Percentiles rank a stretch among this genome's conserved stretches.
Evolutionary conservation across 2,797 vertebrate species (phyloP).

Genomic region (Pseudomugil gertrudae): DNA sequence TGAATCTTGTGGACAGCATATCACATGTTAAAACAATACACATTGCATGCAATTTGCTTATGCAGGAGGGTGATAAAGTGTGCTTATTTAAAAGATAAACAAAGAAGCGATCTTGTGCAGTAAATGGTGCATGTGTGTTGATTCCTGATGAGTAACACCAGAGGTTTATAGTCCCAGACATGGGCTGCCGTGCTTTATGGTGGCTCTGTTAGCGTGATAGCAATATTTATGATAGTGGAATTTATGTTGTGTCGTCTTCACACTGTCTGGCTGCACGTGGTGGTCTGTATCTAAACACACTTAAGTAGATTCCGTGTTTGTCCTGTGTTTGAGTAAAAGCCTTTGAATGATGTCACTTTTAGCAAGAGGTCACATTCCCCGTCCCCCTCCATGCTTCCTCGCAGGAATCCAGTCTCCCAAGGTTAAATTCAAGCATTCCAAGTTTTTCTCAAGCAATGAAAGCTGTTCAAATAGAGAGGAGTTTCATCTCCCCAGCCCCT

Average conservation of each 20-base stretch:
- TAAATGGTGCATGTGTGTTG: conserved; percentile 79
- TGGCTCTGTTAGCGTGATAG: conserved; percentile 75
- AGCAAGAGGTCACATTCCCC: conserved; percentile 64
- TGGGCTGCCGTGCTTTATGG: conserved; percentile 75
- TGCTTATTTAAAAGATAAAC: conserved; percentile 84
- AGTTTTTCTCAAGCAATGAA: conserved; percentile 64
- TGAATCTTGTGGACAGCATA: conserved; percentile 84
- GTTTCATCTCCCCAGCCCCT: conserved; percentile 73
- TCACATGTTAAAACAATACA: conserved; percentile 81
- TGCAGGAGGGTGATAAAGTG: conserved; percentile 75
- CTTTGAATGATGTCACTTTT: conserved; percentile 61
- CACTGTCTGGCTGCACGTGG: conserved; percentile 49
- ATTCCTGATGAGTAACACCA: conserved; percentile 77
- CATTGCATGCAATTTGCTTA: conserved; percentile 78
- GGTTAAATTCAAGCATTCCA: conserved; percentile 69
- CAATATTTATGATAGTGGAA: conserved; percentile 80
- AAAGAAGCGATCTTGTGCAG: conserved; percentile 72
- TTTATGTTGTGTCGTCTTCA: conserved; percentile 72
- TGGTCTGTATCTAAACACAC: conserved; percentile 62
- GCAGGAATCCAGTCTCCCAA: conserved; percentile 59
- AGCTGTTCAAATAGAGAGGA: conserved; percentile 65
- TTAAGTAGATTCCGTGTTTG: conserved; percentile 61
- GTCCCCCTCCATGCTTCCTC: conserved; percentile 34
- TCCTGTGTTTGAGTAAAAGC: conserved; percentile 49
- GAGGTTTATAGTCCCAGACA: conserved; percentile 80